Evolutionary conservation across 1,140 invertebrate species (phyloP), one percentile per base, ranked within the genome.

Genomic region (Neodiprion virginianus): DNA sequence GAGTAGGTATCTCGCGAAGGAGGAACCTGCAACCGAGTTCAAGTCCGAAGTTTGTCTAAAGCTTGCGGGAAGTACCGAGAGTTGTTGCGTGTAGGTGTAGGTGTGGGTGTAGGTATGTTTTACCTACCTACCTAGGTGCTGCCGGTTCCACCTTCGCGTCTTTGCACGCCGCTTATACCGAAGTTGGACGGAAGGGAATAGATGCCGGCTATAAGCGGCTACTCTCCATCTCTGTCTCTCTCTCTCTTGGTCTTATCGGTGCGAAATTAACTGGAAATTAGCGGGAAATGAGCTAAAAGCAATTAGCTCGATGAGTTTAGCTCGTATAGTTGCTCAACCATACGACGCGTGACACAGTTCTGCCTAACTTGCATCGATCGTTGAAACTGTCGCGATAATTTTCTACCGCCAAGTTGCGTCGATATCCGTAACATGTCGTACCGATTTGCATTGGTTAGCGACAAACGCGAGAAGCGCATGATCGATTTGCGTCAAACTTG

Each of bases 221-320:
- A 17, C 17, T 17, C 17, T 17, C 17, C 17, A 17, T 17, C 17
- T 61, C 53, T 61, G 1, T 40, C 28, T 40, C 28, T 40, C 28
- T 40, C 28, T 40, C 28, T 1, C 28, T 40, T 5, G 28, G 1
- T 40, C 28, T 40, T n/a, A 61, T 61, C 53, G 53, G 53, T 40
- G 53, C 11, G 11, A 61, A 61, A 61, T 61, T 61, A 61, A 61
- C 53, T 61, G 53, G 53, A 61, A 61, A 61, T 17, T 61, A 17
- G 53, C n/a, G n/a, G 53, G 53, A 61, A 61, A 61, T 61, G 11
- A 61, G 53, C 53, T 61, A 61, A 61, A 61, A 61, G 53, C 53
- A 61, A 61, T 61, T 61, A 61, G n/a, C 53, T 61, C 53, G n/a
- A 61, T 61, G 53, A 61, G n/a, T 17, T 61, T 40, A 40, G 28